These are phyloP conservation scores for Latrodectus hesperus DNA, from an alignment of 2,888 invertebrate species.

Conservation along the genomic window DNA sequence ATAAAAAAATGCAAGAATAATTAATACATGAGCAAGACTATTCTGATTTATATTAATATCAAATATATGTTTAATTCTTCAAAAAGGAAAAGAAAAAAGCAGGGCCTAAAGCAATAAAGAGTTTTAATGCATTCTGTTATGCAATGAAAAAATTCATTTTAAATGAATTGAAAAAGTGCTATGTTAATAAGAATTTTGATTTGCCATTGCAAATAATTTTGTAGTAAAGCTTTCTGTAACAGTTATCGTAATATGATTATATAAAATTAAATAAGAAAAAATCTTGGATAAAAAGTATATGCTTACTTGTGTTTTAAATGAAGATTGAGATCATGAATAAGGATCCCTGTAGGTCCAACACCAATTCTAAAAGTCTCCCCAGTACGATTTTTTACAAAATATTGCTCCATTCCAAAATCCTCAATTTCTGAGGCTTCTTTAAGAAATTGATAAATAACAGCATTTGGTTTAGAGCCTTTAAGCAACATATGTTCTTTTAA, in stretches of 20 bases:
- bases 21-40: no score
- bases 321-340: constrained; percentile 76
- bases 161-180: not conserved
- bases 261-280: not conserved
- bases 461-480: constrained; percentile 82
- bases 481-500: constrained; percentile 74
- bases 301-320: constrained; percentile 72
- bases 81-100: no score
- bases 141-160: no score
- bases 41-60: no score
- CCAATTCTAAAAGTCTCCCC: constrained; percentile 78
- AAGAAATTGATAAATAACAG: constrained; percentile 88
- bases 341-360: constrained; percentile 89
- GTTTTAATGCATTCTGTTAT: no score
- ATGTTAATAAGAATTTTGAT: not conserved
- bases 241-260: no score
- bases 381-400: constrained; percentile 79
- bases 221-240: not conserved
- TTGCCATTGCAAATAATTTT: not conserved
- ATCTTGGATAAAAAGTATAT: not conserved
- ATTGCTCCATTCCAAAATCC: constrained; percentile 89
- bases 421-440: constrained; percentile 86
- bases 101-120: no score
- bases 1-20: no score
- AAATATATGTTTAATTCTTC: no score